Base-by-base conservation (phyloP, 2,888 invertebrate genomes). In the Cantharis lateralis region DNA sequence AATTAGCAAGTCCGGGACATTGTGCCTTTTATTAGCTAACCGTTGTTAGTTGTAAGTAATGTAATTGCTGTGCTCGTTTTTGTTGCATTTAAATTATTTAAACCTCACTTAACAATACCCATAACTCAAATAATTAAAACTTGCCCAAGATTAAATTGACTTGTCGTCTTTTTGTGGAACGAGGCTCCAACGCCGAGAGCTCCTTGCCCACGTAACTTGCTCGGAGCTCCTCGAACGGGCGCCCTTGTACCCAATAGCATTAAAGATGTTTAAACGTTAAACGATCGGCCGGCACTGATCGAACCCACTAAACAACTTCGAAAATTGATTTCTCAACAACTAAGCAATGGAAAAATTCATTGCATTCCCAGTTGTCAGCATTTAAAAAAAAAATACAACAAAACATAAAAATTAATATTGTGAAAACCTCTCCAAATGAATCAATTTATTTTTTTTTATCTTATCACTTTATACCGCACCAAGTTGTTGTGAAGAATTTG, bases 11-110 rank as follows among this genome's bases (percentile, higher is more conserved):
- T 77, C 77, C 78, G 80, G 80, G 79, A 79, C 80, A 80, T 81
- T 80, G 80, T 79, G 80, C 81, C 81, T 79, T 79, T 77, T 78
- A 80, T 81, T 81, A 81, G 80, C 80, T 80, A 80, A 79, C 74
- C 72, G 74, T 69, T 77, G 77, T 72, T 77, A 74, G 72, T 72
- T 74, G 72, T 77, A 71, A 66, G 64, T 66, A 66, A 70, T 74
- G 74, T 77, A 77, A 77, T 77, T 77, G 77, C n/a, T 66, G 71
- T 72, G 70, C 69, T 74, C 74, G 68, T 77, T 77, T 77, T 70
- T 69, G 77, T 77, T 71, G 62, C 63, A 62, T 61, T 32, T 63
- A 61, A 77, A 72, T 77, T 74, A 48, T 48, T 66, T 24, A 70
- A 66, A 74, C 26, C 74, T 26, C 62, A 18, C 28, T 66, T 24